phyloP scores from a whole-genome alignment of 2,888 invertebrate genomes.

The Drosophila glabriapex region DNA sequence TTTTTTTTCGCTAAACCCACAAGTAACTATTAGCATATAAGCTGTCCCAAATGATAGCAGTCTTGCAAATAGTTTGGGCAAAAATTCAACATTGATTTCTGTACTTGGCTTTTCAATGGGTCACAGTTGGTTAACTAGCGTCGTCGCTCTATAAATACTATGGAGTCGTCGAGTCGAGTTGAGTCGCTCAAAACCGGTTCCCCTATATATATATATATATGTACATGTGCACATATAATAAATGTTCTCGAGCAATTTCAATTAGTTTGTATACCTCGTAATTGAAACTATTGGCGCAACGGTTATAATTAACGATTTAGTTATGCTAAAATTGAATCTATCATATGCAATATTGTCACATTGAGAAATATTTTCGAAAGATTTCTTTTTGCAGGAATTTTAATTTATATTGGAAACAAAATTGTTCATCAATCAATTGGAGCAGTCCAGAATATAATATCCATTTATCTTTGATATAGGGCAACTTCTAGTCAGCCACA shows the following conservation, averaged over 20 bases:
- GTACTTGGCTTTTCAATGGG: constrained; percentile 43
- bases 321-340: background rate
- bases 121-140: constrained; percentile 40
- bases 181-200: constrained; percentile 64
- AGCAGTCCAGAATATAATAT: background rate
- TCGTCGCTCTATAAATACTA: constrained; percentile 43
- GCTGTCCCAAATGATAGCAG: constrained; percentile 39
- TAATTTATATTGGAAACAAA: background rate
- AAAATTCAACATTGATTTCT: constrained; percentile 40
- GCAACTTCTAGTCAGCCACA: constrained; percentile 14
- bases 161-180: constrained; percentile 20
- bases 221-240: constrained; percentile 31
- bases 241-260: constrained; percentile 67
- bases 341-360: background rate
- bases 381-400: background rate
- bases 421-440: background rate
- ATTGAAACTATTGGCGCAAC: background rate
- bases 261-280: constrained; percentile 66
- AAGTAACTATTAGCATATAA: constrained; percentile 31
- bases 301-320: background rate
- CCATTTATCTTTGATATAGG: background rate
- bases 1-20: constrained; percentile 15
- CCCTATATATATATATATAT: constrained; percentile 19
- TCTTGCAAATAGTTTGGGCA: constrained; percentile 16
- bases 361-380: background rate